phyloP scores from a whole-genome alignment of 2,113 vertebrate genomes.

The Alexandromys fortis region DNA sequence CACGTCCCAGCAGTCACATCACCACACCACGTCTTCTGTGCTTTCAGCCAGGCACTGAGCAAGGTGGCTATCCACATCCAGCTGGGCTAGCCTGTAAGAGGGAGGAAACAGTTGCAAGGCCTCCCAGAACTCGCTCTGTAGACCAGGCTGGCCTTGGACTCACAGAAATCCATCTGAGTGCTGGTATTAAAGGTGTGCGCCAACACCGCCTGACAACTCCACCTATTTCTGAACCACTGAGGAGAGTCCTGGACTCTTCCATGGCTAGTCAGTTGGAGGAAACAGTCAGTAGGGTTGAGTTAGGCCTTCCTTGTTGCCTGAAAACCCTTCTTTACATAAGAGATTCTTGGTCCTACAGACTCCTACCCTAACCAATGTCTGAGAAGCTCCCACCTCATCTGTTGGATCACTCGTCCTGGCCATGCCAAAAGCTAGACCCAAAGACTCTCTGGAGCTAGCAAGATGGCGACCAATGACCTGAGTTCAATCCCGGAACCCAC shows the following conservation, averaged over 20 bases:
- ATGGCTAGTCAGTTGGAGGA: accelerated
- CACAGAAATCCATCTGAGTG: no score
- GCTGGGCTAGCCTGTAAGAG: conserved; percentile 88
- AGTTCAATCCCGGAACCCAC: neutral
- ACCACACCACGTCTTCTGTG: conserved; percentile 90
- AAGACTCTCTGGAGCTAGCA: neutral
- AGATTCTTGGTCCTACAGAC: neutral
- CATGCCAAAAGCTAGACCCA: neutral
- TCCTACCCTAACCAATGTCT: neutral
- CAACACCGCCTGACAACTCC: no score
- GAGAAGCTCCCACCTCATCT: neutral
- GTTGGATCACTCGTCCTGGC: no score
- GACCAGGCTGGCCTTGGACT: no score
- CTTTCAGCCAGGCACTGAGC: conserved; percentile 94
- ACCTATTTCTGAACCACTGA: neutral
- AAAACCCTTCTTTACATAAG: neutral
- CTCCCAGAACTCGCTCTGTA: no score
- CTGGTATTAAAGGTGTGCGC: no score
- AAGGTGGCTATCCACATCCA: conserved; percentile 92
- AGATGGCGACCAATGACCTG: neutral
- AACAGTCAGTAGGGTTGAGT: neutral
- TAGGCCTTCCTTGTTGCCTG: neutral
- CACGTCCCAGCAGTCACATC: accelerated
- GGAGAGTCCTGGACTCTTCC: neutral
- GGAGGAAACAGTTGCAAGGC: neutral